phyloP scores from a whole-genome alignment of 2,888 invertebrate genomes.

The Pseudococcus jackbeardsleyi region DNA sequence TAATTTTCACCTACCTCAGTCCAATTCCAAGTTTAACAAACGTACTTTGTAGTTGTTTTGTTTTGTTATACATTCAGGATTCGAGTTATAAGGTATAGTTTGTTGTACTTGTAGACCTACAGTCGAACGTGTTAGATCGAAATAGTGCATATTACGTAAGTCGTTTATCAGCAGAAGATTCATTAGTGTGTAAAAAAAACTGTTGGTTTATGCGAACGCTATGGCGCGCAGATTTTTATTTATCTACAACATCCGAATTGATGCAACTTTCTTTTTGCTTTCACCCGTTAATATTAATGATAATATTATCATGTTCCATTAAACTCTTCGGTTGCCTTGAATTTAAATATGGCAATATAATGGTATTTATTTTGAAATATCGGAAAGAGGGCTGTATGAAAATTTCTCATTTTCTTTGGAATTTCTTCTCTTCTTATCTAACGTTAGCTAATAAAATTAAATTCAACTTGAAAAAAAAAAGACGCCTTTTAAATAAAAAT shows the following conservation, averaged over 20 bases:
- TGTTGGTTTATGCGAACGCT: conserved; percentile 32
- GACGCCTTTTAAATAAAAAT: conserved; percentile 17
- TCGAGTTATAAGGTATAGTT: conserved; percentile 12
- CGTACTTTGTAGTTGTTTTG: not conserved
- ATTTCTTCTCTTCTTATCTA: conserved; percentile 16
- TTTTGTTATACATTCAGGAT: conserved; percentile 23
- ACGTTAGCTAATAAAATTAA: conserved; percentile 13
- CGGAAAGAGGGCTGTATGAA: conserved; percentile 13
- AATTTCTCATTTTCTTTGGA: conserved; percentile 24
- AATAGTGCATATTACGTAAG: conserved; percentile 26
- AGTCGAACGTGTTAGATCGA: conserved; percentile 21
- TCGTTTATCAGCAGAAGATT: conserved; percentile 50
- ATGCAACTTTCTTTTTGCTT: conserved; percentile 56
- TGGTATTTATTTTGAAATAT: conserved; percentile 41
- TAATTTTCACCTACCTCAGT: not conserved
- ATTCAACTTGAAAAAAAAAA: not conserved
- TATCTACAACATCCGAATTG: conserved; percentile 54
- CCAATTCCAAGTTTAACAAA: not conserved
- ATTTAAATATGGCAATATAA: conserved; percentile 47
- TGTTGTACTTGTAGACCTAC: not conserved
- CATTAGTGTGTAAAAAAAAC: conserved; percentile 51
- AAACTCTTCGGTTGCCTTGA: conserved; percentile 51
- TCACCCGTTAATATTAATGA: conserved; percentile 56
- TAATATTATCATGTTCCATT: conserved; percentile 55
- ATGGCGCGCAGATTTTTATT: conserved; percentile 36